These are phyloP conservation scores for Noctuana brunneofusca DNA, from an alignment of 2,888 invertebrate species.

Conservation along the genomic window DNA sequence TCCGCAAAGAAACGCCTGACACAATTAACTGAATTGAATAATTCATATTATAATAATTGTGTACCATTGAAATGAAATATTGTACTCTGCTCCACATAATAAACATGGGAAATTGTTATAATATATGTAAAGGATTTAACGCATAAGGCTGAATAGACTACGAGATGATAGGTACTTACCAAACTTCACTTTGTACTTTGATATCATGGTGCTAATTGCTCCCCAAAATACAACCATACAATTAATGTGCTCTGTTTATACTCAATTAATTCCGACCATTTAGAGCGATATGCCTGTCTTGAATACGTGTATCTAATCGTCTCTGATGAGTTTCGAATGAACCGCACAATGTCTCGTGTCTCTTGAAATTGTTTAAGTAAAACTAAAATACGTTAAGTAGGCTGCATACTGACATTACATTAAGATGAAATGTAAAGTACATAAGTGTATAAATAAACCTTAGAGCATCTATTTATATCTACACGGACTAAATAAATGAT, in stretches of 20 bases:
- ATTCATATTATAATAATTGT: too few species aligned
- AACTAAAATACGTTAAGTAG: too few species aligned
- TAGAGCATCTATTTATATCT: too few species aligned
- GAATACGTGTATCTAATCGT: slow-evolving; percentile 36
- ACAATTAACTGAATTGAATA: too few species aligned
- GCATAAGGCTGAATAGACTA: background rate
- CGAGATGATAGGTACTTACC: background rate
- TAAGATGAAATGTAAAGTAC: too few species aligned
- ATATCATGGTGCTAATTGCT: background rate
- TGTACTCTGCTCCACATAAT: background rate
- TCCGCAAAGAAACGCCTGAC: too few species aligned
- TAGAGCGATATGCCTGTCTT: background rate
- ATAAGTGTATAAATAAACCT: too few species aligned
- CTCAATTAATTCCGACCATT: slow-evolving; percentile 15
- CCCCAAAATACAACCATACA: background rate
- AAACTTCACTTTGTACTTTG: background rate
- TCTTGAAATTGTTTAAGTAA: background rate
- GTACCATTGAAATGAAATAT: background rate
- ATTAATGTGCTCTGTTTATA: slow-evolving; percentile 7
- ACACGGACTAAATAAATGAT: too few species aligned
- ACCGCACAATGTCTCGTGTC: slow-evolving; percentile 14
- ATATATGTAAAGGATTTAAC: background rate
- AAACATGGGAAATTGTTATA: background rate
- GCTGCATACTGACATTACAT: too few species aligned
- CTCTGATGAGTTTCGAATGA: slow-evolving; percentile 49